Evolutionary conservation across 2,888 invertebrate genomes (phyloP).

Genomic region (Euspilapteryx auroguttella): DNA sequence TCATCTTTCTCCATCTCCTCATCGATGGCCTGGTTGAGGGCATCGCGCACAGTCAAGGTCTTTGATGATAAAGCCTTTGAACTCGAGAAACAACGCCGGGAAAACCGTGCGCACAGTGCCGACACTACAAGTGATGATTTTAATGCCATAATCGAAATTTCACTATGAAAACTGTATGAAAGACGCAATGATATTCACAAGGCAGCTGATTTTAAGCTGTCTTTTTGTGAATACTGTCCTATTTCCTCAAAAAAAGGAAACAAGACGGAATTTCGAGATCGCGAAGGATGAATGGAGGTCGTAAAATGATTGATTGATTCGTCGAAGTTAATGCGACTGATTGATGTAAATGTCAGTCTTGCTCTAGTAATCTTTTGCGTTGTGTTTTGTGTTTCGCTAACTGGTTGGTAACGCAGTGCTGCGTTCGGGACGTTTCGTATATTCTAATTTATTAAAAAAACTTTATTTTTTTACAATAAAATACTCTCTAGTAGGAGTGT

Average conservation of each 20-base stretch:
- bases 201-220: constrained; percentile 14
- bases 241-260: constrained; percentile 26
- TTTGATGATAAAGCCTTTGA: constrained; percentile 41
- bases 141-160: constrained; percentile 29
- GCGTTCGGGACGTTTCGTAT: too few species aligned
- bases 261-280: constrained; percentile 13
- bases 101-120: constrained; percentile 24
- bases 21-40: constrained; percentile 92
- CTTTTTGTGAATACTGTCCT: constrained; percentile 11
- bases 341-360: too few species aligned
- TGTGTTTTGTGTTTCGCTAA: too few species aligned
- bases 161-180: constrained; percentile 12
- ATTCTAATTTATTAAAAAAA: too few species aligned
- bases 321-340: too few species aligned
- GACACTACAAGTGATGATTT: constrained; percentile 44
- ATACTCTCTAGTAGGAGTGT: too few species aligned
- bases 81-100: constrained; percentile 42
- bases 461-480: too few species aligned
- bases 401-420: too few species aligned
- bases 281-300: constrained; percentile 58
- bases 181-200: constrained; percentile 10
- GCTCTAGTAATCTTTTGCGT: too few species aligned
- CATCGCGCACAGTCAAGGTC: constrained; percentile 94
- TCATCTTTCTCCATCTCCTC: constrained; percentile 96
- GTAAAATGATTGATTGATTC: too few species aligned